Base-by-base conservation (phyloP, 2,888 invertebrate genomes). In the Apamea crenata region DNA sequence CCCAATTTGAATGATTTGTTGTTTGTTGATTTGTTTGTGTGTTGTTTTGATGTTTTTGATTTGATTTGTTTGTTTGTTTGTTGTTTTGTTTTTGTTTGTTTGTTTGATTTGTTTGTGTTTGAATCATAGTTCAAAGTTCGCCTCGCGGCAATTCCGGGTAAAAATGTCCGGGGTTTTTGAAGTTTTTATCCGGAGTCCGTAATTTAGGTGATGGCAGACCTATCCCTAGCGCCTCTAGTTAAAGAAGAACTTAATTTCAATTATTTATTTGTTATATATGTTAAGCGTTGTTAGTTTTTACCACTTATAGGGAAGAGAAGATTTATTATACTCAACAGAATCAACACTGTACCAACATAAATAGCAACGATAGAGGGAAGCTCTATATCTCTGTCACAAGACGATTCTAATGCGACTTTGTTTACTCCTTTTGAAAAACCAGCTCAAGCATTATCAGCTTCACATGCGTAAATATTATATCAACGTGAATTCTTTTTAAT, bases 401-500 rank as follows among this genome's bases (percentile, higher is more conserved):
- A 32, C 29, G 2, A 32, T 12, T 32, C 16, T 50, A 21, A 65
- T 63, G 16, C 21, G 12, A 8, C 32, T 50, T 29, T 61, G 32
- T 61, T 61, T 25, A 16, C n/a, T 29, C 7, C 47, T 47, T 53
- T 21, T n/a, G 0, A 63, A 25, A 65, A 74, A 74, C 2, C 16
- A 25, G n/a, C 29, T 29, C 36, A 53, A 3, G 10, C n/a, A 53
- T 32, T 63, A 63, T 63, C 6, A 50, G n/a, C n/a, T 18, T 56
- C 36, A 36, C 18, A 44, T 6, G 18, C 21, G 44, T 21, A 53
- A 68, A 68, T 68, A 78, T 40, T 53, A 56, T 32, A 61, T 53
- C 21, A 68, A 59, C 73, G 44, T 14, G 14, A 53, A 44, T 50
- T 65, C 36, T 69, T 61, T 80, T 56, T 56, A n/a, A 56, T 12